Evolutionary conservation across 2,797 vertebrate genomes (phyloP).

Genomic region (Valencia hispanica): DNA sequence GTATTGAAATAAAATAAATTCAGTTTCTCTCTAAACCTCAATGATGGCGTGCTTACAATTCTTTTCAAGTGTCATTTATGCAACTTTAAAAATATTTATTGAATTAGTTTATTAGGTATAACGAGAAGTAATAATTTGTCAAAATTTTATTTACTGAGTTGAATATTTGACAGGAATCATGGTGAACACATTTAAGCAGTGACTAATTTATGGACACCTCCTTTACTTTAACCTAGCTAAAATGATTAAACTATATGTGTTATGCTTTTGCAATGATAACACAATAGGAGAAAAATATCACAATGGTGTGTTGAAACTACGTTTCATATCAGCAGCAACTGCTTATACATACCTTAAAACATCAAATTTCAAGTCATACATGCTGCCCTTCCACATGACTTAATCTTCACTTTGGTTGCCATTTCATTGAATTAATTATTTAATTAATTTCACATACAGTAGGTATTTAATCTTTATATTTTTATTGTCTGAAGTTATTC

Average conservation of each 20-base stretch:
- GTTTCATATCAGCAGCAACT: neutral
- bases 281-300: neutral
- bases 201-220: neutral
- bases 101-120: neutral
- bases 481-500: neutral
- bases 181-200: neutral
- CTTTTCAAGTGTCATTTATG: neutral
- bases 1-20: constrained; percentile 3
- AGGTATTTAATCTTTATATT: neutral
- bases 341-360: too few species aligned
- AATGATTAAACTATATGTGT: neutral
- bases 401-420: too few species aligned
- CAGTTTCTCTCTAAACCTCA: neutral
- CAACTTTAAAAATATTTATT: neutral
- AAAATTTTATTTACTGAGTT: neutral
- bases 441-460: neutral
- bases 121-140: neutral
- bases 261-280: neutral
- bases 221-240: too few species aligned
- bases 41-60: neutral
- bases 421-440: neutral
- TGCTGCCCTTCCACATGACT: too few species aligned
- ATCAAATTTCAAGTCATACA: too few species aligned
- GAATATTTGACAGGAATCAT: neutral
- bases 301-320: neutral